phyloP scores from a whole-genome alignment of 1,140 invertebrate genomes.

The Pogonomyrmex californicus region DNA sequence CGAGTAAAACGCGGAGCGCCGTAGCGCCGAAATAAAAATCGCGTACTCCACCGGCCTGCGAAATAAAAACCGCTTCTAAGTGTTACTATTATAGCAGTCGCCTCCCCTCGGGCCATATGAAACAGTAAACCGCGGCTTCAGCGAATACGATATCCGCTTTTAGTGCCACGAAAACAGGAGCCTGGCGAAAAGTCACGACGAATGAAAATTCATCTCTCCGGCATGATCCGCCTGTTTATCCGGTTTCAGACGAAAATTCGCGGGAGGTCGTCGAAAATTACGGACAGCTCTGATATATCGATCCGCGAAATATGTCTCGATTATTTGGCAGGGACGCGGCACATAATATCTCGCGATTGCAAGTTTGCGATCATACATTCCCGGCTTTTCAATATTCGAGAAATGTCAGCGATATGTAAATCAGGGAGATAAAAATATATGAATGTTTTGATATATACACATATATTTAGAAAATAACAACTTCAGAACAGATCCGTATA shows the following conservation, averaged over 20 bases:
- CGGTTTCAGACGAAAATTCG: slow-evolving; percentile 39
- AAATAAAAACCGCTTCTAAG: slow-evolving; percentile 56
- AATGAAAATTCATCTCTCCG: slow-evolving; percentile 41
- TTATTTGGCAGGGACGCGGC: neutral
- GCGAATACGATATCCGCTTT: slow-evolving; percentile 55
- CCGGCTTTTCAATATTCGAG: neutral
- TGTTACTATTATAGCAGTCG: slow-evolving; percentile 47
- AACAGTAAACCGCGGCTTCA: slow-evolving; percentile 48
- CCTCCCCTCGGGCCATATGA: slow-evolving; percentile 29
- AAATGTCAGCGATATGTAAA: slow-evolving; percentile 12
- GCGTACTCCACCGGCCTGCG: neutral
- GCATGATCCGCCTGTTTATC: slow-evolving; percentile 27
- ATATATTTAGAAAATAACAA: neutral
- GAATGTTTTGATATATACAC: neutral
- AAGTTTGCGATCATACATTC: neutral
- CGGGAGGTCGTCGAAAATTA: slow-evolving; percentile 20
- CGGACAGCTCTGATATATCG: neutral
- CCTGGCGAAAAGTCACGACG: slow-evolving; percentile 24
- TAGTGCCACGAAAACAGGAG: slow-evolving; percentile 44
- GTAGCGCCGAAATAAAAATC: slow-evolving; percentile 56
- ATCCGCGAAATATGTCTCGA: slow-evolving; percentile 12
- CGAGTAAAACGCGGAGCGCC: slow-evolving; percentile 22
- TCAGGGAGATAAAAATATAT: neutral
- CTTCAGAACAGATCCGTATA: neutral
- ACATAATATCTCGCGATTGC: slow-evolving; percentile 16